Evolutionary conservation across 2,888 invertebrate species (phyloP).

Genomic region (Andrena flavipes): DNA sequence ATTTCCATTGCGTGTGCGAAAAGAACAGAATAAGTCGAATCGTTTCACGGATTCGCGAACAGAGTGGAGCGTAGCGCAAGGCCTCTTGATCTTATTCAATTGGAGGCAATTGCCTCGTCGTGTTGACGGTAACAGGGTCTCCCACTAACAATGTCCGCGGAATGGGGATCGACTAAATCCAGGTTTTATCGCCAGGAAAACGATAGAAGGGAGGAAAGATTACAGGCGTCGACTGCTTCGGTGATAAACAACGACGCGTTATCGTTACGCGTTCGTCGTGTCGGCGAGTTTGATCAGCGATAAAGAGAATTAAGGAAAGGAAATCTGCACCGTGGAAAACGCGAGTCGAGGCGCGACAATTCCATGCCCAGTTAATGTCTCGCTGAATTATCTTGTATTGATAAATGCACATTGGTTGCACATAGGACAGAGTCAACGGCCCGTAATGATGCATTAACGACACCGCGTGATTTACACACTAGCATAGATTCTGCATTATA

Average conservation of each 20-base stretch:
- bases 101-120: conserved; percentile 19
- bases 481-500: too few relatives aligned
- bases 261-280: not conserved
- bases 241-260: not conserved
- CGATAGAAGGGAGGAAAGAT: not conserved
- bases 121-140: not conserved
- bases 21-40: not conserved
- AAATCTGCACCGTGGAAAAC: not conserved
- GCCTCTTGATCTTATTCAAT: conserved; percentile 36
- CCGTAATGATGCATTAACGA: not conserved
- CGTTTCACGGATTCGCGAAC: conserved; percentile 3
- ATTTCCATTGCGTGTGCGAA: not conserved
- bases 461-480: not conserved
- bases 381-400: not conserved
- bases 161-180: not conserved
- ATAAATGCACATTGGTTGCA: not conserved
- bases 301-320: conserved; percentile 4
- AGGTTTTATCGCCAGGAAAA: not conserved
- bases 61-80: conserved; percentile 2
- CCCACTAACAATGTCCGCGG: not conserved
- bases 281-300: not conserved
- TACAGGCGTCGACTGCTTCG: not conserved
- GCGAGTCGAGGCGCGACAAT: not conserved
- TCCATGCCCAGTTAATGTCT: not conserved
- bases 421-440: not conserved